Conservation (phyloP, 2,797 vertebrate genomes). For the Limnodromus scolopaceus region DNA sequence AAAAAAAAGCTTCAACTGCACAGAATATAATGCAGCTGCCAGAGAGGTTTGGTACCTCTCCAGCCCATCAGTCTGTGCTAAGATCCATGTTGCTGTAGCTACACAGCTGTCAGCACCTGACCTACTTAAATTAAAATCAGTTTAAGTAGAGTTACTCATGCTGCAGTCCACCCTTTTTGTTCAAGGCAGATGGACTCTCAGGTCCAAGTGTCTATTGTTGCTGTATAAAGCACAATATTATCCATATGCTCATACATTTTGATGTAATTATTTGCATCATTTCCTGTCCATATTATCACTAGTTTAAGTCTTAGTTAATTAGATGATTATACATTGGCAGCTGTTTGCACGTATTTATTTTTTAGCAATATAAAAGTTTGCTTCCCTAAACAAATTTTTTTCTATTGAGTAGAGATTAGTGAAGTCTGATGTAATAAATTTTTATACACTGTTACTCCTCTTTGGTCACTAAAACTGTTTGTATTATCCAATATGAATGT, state of each 20-base stretch:
- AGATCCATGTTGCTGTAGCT: background rate
- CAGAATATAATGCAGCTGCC: background rate
- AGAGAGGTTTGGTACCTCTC: background rate
- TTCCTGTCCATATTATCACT: background rate
- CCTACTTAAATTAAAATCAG: background rate
- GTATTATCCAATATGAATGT: background rate
- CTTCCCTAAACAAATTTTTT: background rate
- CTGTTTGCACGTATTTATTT: background rate
- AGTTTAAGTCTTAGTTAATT: background rate
- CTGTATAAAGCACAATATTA: background rate
- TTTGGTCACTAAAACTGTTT: background rate
- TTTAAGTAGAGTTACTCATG: background rate
- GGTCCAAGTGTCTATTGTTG: background rate
- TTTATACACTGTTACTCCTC: background rate
- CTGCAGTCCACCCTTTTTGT: background rate
- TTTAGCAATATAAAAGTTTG: background rate
- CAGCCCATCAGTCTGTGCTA: background rate
- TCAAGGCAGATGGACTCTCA: background rate
- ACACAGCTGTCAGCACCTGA: background rate
- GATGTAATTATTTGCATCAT: background rate
- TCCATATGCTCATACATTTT: background rate
- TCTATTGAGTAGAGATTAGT: background rate
- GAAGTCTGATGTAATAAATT: background rate
- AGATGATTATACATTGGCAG: background rate
- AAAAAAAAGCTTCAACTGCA: background rate